Conservation (phyloP, 1,140 invertebrate species). For the Triops cancriformis region DNA sequence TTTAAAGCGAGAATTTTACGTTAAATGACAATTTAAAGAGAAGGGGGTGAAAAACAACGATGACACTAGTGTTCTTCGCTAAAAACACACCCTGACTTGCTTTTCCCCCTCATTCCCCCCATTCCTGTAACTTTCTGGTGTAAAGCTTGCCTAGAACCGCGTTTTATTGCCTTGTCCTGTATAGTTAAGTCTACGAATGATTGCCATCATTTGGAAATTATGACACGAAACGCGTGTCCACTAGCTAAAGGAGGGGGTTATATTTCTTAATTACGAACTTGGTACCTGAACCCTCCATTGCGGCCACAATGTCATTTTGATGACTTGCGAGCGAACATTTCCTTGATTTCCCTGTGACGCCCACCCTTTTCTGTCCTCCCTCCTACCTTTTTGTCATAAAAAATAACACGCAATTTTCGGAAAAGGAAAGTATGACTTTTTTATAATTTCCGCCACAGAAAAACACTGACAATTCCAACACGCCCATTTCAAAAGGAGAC, state of each 20-base stretch:
- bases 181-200: background rate
- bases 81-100: background rate
- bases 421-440: too few relatives aligned
- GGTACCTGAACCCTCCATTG: background rate
- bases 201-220: background rate
- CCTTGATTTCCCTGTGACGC: background rate
- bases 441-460: too few relatives aligned
- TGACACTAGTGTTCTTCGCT: background rate
- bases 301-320: background rate
- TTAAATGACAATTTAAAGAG: too few relatives aligned
- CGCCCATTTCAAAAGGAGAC: too few relatives aligned
- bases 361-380: background rate
- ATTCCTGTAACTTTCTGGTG: background rate
- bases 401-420: too few relatives aligned
- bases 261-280: constrained; percentile 3
- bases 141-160: background rate
- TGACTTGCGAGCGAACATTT: background rate
- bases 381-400: background rate
- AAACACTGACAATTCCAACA: too few relatives aligned
- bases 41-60: background rate
- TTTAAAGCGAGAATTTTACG: too few relatives aligned
- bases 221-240: constrained; percentile 2
- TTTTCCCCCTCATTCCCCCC: background rate
- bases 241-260: background rate
- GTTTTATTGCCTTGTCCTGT: background rate